A percentile compares a stretch with the other conserved stretches of the same genome.
phyloP scores from a whole-genome alignment of 2,113 vertebrate species.

The Smithornis capensis region DNA sequence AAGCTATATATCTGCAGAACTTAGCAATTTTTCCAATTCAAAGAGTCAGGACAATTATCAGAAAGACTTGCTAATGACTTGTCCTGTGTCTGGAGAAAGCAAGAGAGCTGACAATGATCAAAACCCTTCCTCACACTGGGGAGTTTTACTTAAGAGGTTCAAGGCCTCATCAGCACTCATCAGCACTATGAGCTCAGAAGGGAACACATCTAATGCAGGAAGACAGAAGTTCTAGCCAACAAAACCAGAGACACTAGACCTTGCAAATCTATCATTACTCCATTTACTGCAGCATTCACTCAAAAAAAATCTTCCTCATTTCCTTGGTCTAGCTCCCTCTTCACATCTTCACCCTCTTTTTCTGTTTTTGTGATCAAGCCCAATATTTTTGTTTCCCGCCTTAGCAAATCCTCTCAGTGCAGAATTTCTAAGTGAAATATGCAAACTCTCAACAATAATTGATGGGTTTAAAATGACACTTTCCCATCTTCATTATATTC shows the following conservation, averaged over 20 bases:
- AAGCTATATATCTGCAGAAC: neutral
- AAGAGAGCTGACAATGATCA: neutral
- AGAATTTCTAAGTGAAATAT: neutral
- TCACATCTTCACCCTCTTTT: neutral
- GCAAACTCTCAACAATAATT: neutral
- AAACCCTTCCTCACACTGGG: neutral
- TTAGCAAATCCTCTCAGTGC: neutral
- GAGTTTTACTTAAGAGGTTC: neutral
- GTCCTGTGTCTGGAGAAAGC: neutral
- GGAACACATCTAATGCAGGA: neutral
- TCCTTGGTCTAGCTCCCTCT: neutral
- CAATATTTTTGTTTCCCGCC: neutral
- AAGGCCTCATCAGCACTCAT: neutral
- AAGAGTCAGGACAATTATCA: neutral
- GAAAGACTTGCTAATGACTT: neutral
- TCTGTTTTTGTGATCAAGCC: neutral
- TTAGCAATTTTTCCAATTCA: neutral
- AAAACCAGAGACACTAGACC: neutral
- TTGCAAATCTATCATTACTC: neutral
- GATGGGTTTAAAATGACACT: neutral
- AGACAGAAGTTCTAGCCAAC: neutral
- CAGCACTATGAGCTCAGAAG: neutral
- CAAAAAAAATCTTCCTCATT: neutral
- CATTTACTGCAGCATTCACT: neutral
- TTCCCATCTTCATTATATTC: neutral